Evolutionary conservation across 2,797 vertebrate species (phyloP).

Genomic region (Prunella strophiata): DNA sequence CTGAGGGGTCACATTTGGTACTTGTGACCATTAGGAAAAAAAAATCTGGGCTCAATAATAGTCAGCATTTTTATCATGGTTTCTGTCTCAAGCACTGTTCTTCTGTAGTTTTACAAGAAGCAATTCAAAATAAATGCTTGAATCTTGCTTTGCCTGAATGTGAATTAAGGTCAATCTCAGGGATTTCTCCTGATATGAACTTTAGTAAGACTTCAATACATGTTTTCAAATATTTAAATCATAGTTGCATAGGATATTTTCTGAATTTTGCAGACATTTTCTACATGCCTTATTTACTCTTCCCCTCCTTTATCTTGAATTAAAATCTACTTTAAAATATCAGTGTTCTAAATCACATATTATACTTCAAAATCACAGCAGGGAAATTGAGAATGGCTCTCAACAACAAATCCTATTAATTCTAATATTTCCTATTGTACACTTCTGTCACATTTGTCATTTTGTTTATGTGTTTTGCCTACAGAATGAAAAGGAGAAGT

Average conservation of each 20-base stretch:
- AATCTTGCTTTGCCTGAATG: background rate
- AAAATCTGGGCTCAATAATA: background rate
- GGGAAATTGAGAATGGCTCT: background rate
- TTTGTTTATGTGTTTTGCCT: constrained; percentile 22
- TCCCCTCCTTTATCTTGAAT: background rate
- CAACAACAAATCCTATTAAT: background rate
- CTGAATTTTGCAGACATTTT: background rate
- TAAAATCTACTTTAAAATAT: background rate
- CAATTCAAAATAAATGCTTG: background rate
- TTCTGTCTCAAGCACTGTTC: background rate
- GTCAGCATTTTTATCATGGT: background rate
- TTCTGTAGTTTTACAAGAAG: background rate
- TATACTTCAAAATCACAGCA: background rate
- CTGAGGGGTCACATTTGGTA: background rate
- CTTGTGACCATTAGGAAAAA: background rate
- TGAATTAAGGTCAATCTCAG: background rate
- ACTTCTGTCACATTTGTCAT: background rate
- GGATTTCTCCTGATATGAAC: background rate
- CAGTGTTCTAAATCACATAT: background rate
- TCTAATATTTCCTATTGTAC: background rate
- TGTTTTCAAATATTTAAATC: background rate
- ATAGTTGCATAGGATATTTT: background rate
- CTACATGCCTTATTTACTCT: background rate
- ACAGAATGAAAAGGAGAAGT: constrained; percentile 84
- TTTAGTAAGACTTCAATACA: background rate